Percentiles rank a stretch among this genome's conserved stretches.
phyloP scores from a whole-genome alignment of 2,888 invertebrate genomes.

The Copidosoma aretas region DNA sequence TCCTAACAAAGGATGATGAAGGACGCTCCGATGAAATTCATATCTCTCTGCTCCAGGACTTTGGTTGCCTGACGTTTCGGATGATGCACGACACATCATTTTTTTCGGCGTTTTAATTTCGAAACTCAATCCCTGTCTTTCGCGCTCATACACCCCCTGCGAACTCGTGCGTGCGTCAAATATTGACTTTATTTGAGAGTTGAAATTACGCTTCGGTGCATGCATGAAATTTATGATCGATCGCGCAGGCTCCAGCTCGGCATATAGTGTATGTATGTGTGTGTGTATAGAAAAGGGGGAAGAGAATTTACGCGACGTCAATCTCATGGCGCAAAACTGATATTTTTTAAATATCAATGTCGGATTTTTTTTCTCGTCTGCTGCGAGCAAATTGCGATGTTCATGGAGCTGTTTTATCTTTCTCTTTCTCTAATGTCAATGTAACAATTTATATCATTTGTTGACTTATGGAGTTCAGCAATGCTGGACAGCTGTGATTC shows the following conservation, averaged over 20 bases:
- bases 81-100: conserved; percentile 8
- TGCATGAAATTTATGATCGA: conserved; percentile 37
- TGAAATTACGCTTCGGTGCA: conserved; percentile 23
- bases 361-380: conserved; percentile 3
- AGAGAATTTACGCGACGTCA: conserved; percentile 14
- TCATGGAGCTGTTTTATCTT: not conserved
- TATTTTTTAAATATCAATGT: conserved; percentile 34
- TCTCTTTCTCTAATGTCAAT: not conserved
- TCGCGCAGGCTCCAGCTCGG: not conserved
- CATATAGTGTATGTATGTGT: not conserved
- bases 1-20: not conserved
- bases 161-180: conserved; percentile 14
- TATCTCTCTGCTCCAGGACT: conserved; percentile 9
- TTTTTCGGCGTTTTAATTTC: conserved; percentile 33
- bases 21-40: conserved; percentile 20
- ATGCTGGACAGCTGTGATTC: conserved; percentile 18
- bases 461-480: conserved; percentile 24
- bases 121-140: conserved; percentile 1
- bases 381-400: conserved; percentile 6
- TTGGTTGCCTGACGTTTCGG: conserved; percentile 11
- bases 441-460: conserved; percentile 20
- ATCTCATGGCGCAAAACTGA: conserved; percentile 19
- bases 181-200: conserved; percentile 39
- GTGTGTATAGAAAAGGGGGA: not conserved
- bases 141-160: not conserved